Evolutionary conservation across 23 tunicate species (phyloP).

Genomic region (Halocynthia aurantium): DNA sequence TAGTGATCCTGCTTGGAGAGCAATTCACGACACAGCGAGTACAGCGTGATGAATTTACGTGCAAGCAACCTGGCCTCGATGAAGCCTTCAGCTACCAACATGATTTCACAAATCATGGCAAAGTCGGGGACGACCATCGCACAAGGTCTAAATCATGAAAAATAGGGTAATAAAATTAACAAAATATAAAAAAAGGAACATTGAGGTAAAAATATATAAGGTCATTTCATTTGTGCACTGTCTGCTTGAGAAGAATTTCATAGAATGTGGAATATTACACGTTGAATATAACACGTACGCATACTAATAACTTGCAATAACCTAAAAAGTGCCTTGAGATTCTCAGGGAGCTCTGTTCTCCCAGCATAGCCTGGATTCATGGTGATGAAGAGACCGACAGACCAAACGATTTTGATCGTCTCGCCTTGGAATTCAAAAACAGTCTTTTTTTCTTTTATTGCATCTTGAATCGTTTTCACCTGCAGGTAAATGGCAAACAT

Average conservation of each 20-base stretch:
- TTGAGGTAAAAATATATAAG: background rate
- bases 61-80: conserved; percentile 90
- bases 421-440: conserved; percentile 93
- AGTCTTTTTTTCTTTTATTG: conserved; percentile 70
- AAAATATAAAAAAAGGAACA: background rate
- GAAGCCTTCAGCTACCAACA: conserved; percentile 99
- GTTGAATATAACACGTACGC: background rate
- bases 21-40: conserved; percentile 93
- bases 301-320: conserved; percentile 1
- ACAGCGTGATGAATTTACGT: conserved; percentile 93
- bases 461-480: conserved; percentile 98
- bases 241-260: too few relatives aligned
- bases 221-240: background rate
- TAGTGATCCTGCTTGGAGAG: conserved; percentile 94
- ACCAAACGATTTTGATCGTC: conserved; percentile 70
- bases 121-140: conserved; percentile 99
- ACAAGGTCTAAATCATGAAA: conserved; percentile 52
- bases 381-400: conserved; percentile 96
- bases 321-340: conserved; percentile 94
- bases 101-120: conserved; percentile 96
- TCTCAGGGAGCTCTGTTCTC: conserved; percentile 93
- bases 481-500: background rate
- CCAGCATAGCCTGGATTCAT: conserved; percentile 99
- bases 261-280: background rate
- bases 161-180: background rate